A percentile compares a stretch with the other conserved stretches of the same genome.
These are phyloP conservation scores for Cancer borealis DNA, from an alignment of 2,888 invertebrate genomes.

Conservation along the genomic window DNA sequence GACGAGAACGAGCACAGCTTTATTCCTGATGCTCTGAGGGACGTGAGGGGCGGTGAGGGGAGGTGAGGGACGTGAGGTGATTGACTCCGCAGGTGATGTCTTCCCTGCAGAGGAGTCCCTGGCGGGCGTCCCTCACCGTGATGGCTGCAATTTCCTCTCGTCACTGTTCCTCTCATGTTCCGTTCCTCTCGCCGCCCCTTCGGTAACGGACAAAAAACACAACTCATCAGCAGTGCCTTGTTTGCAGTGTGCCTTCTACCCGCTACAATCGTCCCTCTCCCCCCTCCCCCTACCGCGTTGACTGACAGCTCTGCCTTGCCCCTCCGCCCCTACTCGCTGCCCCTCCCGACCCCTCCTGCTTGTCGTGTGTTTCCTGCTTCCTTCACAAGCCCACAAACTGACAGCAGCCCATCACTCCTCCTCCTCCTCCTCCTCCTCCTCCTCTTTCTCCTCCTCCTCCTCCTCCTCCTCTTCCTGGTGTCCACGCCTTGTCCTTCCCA, in stretches of 20 bases:
- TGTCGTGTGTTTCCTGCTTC: constrained; percentile 16
- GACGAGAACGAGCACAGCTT: not conserved
- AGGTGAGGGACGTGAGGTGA: constrained; percentile 4
- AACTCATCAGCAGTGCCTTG: not conserved
- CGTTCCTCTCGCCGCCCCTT: not conserved
- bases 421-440: not conserved
- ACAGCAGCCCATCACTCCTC: not conserved
- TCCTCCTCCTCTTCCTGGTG: not conserved
- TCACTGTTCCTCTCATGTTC: not conserved
- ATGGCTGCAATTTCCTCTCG: constrained; percentile 20
- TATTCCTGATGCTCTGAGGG: not conserved
- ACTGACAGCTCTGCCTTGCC: not conserved
- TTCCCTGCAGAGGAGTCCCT: not conserved
- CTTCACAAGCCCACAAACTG: not conserved
- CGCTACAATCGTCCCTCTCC: not conserved
- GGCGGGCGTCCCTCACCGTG: not conserved
- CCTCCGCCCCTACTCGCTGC: not conserved
- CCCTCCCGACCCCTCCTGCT: not conserved
- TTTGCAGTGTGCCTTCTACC: not conserved
- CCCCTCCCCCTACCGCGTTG: not conserved
- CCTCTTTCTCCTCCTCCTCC: not conserved
- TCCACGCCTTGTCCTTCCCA: constrained; percentile 12
- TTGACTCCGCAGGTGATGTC: not conserved
- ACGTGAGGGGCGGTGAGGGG: not conserved
- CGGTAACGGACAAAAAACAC: not conserved